Conservation (phyloP, 2,113 vertebrate species). For the Larimichthys polyactis region DNA sequence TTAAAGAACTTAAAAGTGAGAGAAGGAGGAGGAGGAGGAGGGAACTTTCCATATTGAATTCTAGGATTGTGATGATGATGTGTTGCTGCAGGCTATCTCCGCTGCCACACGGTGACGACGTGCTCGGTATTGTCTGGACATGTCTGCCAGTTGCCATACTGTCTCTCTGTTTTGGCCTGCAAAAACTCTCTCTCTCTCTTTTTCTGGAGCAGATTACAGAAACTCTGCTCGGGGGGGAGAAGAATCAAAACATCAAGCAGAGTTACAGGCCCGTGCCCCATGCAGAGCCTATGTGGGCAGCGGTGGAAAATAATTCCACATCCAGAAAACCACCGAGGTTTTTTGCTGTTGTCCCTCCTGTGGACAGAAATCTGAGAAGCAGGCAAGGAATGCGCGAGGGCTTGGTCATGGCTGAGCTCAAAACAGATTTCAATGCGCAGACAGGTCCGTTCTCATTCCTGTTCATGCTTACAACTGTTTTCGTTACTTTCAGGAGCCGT, state of each 20-base stretch:
- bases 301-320: conserved; percentile 70
- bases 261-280: conserved; percentile 59
- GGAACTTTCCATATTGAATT: conserved; percentile 61
- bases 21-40: conserved; percentile 23
- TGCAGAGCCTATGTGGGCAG: conserved; percentile 68
- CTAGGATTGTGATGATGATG: conserved; percentile 55
- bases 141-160: conserved; percentile 71
- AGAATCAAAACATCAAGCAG: conserved; percentile 70
- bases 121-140: conserved; percentile 72
- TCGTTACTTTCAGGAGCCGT: conserved; percentile 43
- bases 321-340: conserved; percentile 47
- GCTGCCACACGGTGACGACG: conserved; percentile 55
- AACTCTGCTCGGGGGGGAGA: conserved; percentile 33
- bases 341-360: conserved; percentile 65
- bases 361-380: conserved; percentile 78
- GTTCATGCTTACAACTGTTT: conserved; percentile 55
- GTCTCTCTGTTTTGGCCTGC: conserved; percentile 55
- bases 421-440: conserved; percentile 50
- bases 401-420: conserved; percentile 64
- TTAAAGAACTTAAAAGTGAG: conserved; percentile 18
- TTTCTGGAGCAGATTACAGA: conserved; percentile 66
- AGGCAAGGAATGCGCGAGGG: conserved; percentile 75
- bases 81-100: conserved; percentile 62
- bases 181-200: conserved; percentile 54
- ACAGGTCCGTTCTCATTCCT: conserved; percentile 81